A percentile compares a stretch with the other conserved stretches of the same genome.
Evolutionary conservation across 2,888 invertebrate species (phyloP).

Genomic region (Oscheius sp.): DNA sequence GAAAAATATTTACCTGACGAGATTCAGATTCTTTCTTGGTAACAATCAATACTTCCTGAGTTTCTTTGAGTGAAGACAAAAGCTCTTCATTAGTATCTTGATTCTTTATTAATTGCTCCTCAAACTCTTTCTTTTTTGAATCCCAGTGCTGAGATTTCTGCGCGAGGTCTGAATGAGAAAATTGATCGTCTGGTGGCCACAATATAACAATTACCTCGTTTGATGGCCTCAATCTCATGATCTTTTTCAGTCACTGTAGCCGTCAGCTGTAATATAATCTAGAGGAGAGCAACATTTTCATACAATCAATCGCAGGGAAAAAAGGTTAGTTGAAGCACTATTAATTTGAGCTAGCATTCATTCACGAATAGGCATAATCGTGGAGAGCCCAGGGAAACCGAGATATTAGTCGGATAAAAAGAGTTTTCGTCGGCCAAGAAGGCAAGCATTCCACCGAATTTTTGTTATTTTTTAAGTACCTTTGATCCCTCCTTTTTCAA

Average conservation of each 20-base stretch:
- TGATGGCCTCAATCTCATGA: slow-evolving; percentile 7
- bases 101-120: slow-evolving; percentile 47
- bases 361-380: neutral
- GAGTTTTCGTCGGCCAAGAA: too few species aligned
- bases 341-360: neutral
- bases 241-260: slow-evolving; percentile 11
- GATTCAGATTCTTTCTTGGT: slow-evolving; percentile 34
- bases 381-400: neutral
- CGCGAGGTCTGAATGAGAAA: neutral
- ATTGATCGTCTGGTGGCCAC: neutral
- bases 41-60: slow-evolving; percentile 34
- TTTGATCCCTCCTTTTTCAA: slow-evolving; percentile 15
- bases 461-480: slow-evolving; percentile 11
- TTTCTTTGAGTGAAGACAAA: neutral
- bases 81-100: slow-evolving; percentile 48
- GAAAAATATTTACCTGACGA: slow-evolving; percentile 3
- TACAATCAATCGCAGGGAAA: neutral
- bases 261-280: slow-evolving; percentile 25
- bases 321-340: slow-evolving; percentile 27
- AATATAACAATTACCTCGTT: neutral
- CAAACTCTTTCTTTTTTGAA: slow-evolving; percentile 44
- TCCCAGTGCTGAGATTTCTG: slow-evolving; percentile 48
- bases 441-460: slow-evolving; percentile 6
- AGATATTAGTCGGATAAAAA: neutral
- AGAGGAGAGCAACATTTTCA: neutral